Evolutionary conservation across 2,888 invertebrate species (phyloP), one percentile per base, ranked within the genome.

Genomic region (Drosophila fungiperda): DNA sequence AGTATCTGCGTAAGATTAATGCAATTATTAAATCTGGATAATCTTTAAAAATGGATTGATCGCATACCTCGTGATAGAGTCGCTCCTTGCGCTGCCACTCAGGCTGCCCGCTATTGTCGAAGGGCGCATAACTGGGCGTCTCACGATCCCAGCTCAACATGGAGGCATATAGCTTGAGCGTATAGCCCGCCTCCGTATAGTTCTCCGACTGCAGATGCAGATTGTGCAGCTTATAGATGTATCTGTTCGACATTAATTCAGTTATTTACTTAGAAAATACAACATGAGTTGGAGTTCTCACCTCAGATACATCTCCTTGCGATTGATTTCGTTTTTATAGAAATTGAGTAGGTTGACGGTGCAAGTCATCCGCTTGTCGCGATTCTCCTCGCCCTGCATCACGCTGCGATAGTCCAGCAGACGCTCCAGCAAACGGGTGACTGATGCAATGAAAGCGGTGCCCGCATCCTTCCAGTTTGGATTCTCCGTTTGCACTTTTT

Each of bases 341-440:
- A 99, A 99, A 91, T 98, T 98, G 92, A 99, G 94, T 77, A 99
- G 94, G 93, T 99, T 99, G 65, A 98, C 98, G 5, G 98, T 99
- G 92, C 98, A 99, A 0, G 98, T 98, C 98, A 99, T 99, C 71
- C 98, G 94, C 92, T 98, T 99, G 92, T 98, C 98, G 40, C 98
- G 94, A 92, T 98, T 98, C 92, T 99, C 98, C 87, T 98, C 98
- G 20, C 98, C 98, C 92, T 98, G 98, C 94, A 98, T 97, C 2
- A 99, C 98, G 88, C 97, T 97, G 78, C 99, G 95, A 93, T 99
- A 99, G 94, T 99, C 99, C 52, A 99, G 94, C 59, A 99, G 94
- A 32, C 98, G 94, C 93, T 98, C 98, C 79, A 99, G 92, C 45
- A 99, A 94, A 12, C 97, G 94, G 0, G 98, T 98, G 45, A 99